These are phyloP conservation scores for Pocillopora grandis DNA, from an alignment of 92 coral and sea anemone genomes.

Conservation along the genomic window DNA sequence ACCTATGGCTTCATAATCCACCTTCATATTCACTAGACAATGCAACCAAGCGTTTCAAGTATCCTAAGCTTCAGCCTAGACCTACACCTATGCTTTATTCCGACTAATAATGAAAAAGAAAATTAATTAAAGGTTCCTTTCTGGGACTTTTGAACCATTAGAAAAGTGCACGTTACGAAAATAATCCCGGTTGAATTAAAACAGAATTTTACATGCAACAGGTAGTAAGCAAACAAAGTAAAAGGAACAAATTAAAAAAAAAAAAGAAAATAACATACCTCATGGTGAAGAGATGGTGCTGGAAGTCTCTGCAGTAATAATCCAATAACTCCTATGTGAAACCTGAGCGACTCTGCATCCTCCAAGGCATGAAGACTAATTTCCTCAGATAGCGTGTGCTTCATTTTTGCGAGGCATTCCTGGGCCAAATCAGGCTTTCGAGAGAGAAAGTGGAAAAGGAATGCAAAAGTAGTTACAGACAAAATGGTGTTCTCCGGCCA, in stretches of 20 bases:
- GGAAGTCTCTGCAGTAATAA: constrained; percentile 67
- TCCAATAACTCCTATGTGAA: constrained; percentile 71
- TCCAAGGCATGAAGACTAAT: constrained; percentile 31
- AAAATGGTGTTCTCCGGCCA: constrained; percentile 63
- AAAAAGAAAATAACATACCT: constrained; percentile 42
- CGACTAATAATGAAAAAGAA: too few relatives aligned
- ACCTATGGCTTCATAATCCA: too few relatives aligned
- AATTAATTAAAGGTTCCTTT: too few relatives aligned
- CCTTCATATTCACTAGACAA: too few relatives aligned
- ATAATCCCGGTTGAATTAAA: neutral
- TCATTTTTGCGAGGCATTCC: constrained; percentile 20
- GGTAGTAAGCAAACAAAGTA: too few relatives aligned
- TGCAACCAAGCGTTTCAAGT: too few relatives aligned
- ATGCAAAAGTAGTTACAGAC: constrained; percentile 53
- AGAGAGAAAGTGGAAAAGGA: constrained; percentile 46
- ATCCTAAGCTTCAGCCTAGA: too few relatives aligned
- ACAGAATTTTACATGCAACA: neutral
- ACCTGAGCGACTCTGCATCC: constrained; percentile 53
- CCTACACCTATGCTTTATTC: too few relatives aligned
- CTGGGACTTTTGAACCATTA: too few relatives aligned
- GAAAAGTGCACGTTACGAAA: too few relatives aligned
- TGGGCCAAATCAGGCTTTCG: constrained; percentile 26
- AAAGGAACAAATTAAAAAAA: neutral
- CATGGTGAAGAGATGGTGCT: constrained; percentile 57
- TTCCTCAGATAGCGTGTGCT: constrained; percentile 21